Evolutionary conservation across 2,888 invertebrate genomes (phyloP).

Genomic region (Melipona beecheii): DNA sequence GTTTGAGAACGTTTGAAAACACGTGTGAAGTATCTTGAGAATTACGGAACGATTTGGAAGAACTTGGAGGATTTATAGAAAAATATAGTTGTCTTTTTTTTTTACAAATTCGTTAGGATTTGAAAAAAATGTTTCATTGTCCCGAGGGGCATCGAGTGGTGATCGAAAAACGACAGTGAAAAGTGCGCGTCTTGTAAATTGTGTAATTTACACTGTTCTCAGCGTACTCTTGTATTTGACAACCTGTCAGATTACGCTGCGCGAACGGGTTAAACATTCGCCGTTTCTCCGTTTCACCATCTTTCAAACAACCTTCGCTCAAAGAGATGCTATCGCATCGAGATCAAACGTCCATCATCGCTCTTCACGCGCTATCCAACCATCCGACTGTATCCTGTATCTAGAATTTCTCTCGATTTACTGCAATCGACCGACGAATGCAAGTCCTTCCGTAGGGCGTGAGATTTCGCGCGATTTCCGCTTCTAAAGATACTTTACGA

Average conservation of each 20-base stretch:
- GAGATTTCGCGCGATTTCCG: slow-evolving; percentile 18
- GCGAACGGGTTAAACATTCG: background rate
- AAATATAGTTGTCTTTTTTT: background rate
- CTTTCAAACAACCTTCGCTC: slow-evolving; percentile 1
- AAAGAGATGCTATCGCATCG: too few species aligned
- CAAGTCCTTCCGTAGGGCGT: background rate
- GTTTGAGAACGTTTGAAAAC: too few species aligned
- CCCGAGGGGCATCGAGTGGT: too few species aligned
- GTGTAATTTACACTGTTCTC: background rate
- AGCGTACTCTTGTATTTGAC: background rate
- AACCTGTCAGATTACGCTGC: background rate
- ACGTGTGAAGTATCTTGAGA: background rate
- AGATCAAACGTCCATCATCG: background rate
- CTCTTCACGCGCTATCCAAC: background rate
- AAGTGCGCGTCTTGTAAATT: background rate
- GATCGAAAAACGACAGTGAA: background rate
- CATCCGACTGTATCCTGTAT: background rate
- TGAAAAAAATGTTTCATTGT: too few species aligned
- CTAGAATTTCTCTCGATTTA: slow-evolving; percentile 7
- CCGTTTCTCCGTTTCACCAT: background rate
- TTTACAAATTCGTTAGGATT: too few species aligned
- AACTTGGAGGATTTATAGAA: background rate
- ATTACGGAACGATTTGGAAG: background rate
- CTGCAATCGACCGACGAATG: background rate
- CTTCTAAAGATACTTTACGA: slow-evolving; percentile 51